Percentiles rank a stretch among this genome's conserved stretches.
Conservation (phyloP, 2,113 vertebrate genomes). For the Ophiodon elongatus region DNA sequence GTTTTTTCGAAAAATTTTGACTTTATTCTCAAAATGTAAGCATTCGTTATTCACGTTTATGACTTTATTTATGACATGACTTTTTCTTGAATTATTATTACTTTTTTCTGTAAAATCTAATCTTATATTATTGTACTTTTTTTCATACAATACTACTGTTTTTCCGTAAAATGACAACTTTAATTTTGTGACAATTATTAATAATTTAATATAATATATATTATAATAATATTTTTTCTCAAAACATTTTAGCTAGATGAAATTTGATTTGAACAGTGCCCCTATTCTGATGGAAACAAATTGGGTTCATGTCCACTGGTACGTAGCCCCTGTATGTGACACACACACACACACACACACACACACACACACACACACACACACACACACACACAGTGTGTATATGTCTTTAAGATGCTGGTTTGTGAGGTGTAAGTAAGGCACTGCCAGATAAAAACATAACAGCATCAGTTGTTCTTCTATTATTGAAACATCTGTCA, state of each 20-base stretch:
- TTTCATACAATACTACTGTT: neutral
- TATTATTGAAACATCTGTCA: conserved; percentile 67
- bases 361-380: conserved; percentile 27
- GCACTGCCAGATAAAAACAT: conserved; percentile 49
- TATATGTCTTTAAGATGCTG: conserved; percentile 25
- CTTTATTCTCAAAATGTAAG: neutral
- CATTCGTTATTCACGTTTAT: neutral
- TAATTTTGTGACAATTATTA: neutral
- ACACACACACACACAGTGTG: neutral
- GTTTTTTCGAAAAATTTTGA: neutral
- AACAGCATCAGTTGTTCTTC: conserved; percentile 58
- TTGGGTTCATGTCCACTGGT: neutral
- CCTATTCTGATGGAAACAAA: neutral
- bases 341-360: conserved; percentile 29
- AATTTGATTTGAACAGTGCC: neutral
- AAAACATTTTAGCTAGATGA: neutral
- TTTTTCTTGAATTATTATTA: neutral
- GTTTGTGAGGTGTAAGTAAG: conserved; percentile 5
- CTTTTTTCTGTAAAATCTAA: neutral
- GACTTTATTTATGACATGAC: neutral
- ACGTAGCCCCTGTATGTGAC: neutral
- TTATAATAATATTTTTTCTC: neutral
- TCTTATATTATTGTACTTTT: neutral
- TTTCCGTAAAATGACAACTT: neutral
- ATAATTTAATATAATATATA: too few relatives aligned